Base-by-base conservation (phyloP, 2,888 invertebrate genomes). In the Diachrysia chrysitis region DNA sequence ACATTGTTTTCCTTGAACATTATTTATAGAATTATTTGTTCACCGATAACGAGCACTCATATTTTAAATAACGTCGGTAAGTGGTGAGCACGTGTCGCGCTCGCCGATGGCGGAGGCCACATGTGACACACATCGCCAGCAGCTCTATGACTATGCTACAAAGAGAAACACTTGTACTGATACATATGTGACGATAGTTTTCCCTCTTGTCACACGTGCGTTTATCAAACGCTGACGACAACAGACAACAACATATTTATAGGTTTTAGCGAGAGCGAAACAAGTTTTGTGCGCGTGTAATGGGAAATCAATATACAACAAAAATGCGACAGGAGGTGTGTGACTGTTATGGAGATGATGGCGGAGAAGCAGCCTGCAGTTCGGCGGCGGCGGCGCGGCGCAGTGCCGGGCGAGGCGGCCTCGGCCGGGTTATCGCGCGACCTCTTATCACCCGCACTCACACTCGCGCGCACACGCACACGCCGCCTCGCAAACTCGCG, bases 341-440 rank as follows among this genome's bases (percentile, higher is more conserved):
- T n/a, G 16, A 5, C 16, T n/a, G n/a, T n/a, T n/a, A n/a, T n/a
- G n/a, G n/a, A n/a, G 37, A 1, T 3, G 12, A 14, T 9, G 9
- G 3, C 14, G 37, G 37, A 14, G 37, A 16, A 37, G 37, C 16
- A 37, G 37, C 4, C n/a, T 32, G 42, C 42, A 42, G 42, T n/a
- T n/a, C 42, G n/a, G 42, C 7, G 42, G n/a, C 42, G n/a, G 4
- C 42, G 3, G n/a, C 37, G 42, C 5, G 42, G n/a, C 1, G 42
- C n/a, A n/a, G 42, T 1, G 37, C 12, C 42, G 42, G 5, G n/a
- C 7, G 35, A 66, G 75, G 72, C 62, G 79, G 79, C 73, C 73
- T 82, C 82, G 76, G 73, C 59, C 83, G 89, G 90, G 88, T 89
- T 89, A 90, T 90, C 90, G 88, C 86, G 85, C 86, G 89, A 89